Evolutionary conservation across 2,888 invertebrate genomes (phyloP), one percentile per base, ranked within the genome.

Genomic region (Philonicus albiceps): DNA sequence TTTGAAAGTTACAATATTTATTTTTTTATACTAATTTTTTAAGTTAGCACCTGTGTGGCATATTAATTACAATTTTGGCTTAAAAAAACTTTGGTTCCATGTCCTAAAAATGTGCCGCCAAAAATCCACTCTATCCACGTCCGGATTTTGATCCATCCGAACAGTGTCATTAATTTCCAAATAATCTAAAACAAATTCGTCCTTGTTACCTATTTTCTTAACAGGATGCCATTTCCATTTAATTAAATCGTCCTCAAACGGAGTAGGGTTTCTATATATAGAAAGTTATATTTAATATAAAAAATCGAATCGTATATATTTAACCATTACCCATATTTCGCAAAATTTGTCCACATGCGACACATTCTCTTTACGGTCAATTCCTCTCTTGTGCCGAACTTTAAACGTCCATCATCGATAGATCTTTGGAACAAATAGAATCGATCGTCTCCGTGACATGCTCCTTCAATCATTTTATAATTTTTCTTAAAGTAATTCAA

Each of bases 331-430:
- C 94, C 93, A 89, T 90, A 91, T 89, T 93, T 94, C 0, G 95
- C 95, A 90, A 95, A 95, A 89, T 95, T 94, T 0, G 94, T 93
- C 95, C 95, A 95, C 91, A 95, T 91, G 27, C 92, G 90, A n/a
- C 93, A 92, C 89, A 95, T 91, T 34, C 92, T 91, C 31, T 93
- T 90, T 5, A 93, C 91, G 8, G 94, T 91, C 30, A 88, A 87
- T 53, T 88, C 89, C 87, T 91, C 90, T 0, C 89, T 87, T 6
- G 89, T 86, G 86, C 90, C 88, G 11, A 87, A 83, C 0, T 89
- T 86, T 0, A 90, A 87, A 1, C 89, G 49, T 0, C 86, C 80
- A 19, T 16, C 87, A 88, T 0, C 85, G 27, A 86, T 37, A 6
- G 74, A 87, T 88, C 90, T 90, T 90, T 93, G 94, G 37, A 95